Percentiles rank a stretch among this genome's conserved stretches.
Evolutionary conservation across 2,113 vertebrate species (phyloP).

Genomic region (Eurypyga helias): DNA sequence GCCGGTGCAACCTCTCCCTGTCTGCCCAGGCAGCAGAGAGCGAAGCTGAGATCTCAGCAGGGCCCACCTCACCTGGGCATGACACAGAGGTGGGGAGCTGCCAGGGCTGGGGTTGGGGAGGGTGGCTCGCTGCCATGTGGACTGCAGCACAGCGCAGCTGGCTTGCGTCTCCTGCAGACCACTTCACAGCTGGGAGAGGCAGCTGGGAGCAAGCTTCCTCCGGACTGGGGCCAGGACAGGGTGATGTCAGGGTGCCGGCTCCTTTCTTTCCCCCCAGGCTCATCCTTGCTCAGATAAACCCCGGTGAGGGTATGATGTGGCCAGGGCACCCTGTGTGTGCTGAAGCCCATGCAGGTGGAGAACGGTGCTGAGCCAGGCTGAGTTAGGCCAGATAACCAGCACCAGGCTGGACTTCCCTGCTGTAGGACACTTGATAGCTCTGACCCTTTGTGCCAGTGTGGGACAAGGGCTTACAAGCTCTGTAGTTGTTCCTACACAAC

Average conservation of each 20-base stretch:
- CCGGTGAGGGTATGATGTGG: accelerated
- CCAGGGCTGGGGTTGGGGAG: background rate
- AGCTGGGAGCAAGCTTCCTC: background rate
- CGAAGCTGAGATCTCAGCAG: background rate
- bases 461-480: background rate
- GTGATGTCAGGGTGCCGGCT: background rate
- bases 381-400: background rate
- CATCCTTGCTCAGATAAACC: background rate
- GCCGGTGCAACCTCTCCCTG: background rate
- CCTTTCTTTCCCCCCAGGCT: background rate
- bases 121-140: background rate
- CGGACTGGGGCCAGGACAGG: background rate
- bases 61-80: background rate
- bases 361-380: accelerated
- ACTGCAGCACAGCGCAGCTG: background rate
- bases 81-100: accelerated
- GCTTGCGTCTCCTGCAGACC: background rate
- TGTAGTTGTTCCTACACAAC: background rate
- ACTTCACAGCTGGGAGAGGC: background rate
- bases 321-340: accelerated
- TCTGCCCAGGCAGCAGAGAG: background rate
- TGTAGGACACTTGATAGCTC: background rate
- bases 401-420: background rate
- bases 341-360: background rate
- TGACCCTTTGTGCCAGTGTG: accelerated